Conservation (phyloP, 1,140 invertebrate genomes). For the Holotrichia oblita region DNA sequence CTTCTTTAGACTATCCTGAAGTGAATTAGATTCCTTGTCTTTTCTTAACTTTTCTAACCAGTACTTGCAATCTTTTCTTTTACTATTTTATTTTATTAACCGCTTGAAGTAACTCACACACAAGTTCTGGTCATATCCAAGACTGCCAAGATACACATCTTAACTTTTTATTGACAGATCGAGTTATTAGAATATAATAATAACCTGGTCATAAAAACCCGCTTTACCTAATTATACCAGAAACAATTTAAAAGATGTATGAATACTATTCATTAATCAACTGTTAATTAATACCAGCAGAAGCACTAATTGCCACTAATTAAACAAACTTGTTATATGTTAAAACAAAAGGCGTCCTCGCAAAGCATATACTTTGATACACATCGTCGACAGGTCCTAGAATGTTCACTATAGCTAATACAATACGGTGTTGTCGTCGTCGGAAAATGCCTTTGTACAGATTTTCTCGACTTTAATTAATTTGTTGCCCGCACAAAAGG, state of each 20-base stretch:
- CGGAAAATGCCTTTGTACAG: background rate
- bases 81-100: too few species aligned
- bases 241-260: background rate
- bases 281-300: background rate
- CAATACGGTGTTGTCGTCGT: background rate
- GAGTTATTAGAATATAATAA: too few species aligned
- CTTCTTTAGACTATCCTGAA: too few species aligned
- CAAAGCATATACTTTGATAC: background rate
- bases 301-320: background rate
- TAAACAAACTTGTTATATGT: background rate
- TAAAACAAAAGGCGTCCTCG: background rate
- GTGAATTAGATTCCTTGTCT: too few species aligned
- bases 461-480: constrained; percentile 34
- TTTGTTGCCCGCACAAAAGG: background rate
- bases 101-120: too few species aligned
- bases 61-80: too few species aligned
- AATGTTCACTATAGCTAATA: background rate
- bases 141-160: too few species aligned
- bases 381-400: background rate
- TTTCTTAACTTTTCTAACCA: too few species aligned
- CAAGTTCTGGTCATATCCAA: too few species aligned
- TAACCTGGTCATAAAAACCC: too few species aligned
- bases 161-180: too few species aligned
- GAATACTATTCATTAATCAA: background rate
- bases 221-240: too few species aligned